Evolutionary conservation across 2,888 invertebrate species (phyloP).

Genomic region (Lysandra bellargus): DNA sequence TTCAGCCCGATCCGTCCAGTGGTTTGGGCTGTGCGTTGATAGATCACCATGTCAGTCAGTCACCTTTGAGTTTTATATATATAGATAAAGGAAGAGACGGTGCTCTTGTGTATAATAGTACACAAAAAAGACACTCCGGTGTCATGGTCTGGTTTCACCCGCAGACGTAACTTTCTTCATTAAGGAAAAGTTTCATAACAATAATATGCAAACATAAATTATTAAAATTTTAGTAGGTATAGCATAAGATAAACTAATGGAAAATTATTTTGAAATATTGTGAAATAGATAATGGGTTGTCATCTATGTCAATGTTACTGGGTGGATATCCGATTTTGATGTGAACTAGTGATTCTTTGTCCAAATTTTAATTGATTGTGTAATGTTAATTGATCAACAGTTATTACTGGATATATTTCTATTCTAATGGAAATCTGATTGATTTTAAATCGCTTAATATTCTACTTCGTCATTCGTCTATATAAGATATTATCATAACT

Average conservation of each 20-base stretch:
- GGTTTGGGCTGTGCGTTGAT: no score
- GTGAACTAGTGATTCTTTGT: not conserved
- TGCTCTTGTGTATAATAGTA: no score
- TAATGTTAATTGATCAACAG: not conserved
- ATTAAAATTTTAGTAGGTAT: not conserved
- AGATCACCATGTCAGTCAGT: no score
- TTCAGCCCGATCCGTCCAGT: no score
- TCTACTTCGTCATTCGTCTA: no score
- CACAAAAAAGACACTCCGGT: no score
- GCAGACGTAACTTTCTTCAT: no score
- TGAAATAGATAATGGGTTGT: slow-evolving; percentile 14
- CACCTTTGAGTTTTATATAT: no score
- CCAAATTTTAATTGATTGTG: not conserved
- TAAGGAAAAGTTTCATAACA: not conserved
- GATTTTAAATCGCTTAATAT: not conserved
- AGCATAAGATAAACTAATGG: not conserved
- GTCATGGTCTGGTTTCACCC: no score
- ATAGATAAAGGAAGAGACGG: no score
- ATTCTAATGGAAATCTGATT: not conserved
- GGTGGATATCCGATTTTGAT: slow-evolving; percentile 21
- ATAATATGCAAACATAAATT: not conserved
- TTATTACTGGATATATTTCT: not conserved
- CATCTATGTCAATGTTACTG: slow-evolving; percentile 13
- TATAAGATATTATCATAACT: not conserved
- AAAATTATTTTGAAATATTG: not conserved